Base-by-base conservation (phyloP, 2,888 invertebrate species). In the Mythimna loreyi region DNA sequence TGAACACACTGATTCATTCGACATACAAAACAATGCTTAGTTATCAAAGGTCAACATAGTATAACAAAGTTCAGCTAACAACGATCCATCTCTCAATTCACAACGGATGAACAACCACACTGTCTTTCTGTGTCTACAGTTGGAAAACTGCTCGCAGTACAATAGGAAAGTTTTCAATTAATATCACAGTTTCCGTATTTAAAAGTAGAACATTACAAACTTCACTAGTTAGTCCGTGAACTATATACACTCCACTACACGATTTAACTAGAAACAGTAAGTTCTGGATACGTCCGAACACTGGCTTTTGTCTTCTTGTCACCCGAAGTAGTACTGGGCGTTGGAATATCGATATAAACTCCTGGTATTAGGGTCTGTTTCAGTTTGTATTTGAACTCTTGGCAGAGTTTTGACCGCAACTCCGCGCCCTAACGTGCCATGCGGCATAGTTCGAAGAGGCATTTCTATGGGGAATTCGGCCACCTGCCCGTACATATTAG, bases 291-390 rank as follows among this genome's bases (percentile, higher is more conserved):
- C 94, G 82, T 96, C 96, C 85, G 96, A 90, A 88, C 96, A 94
- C 88, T 96, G 94, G 86, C 91, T 93, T 88, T 93, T 94, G 80
- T 96, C 96, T 91, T 97, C 96, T 87, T 96, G 97, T 97, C 97
- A 98, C 97, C 97, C 98, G 89, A 97, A 98, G 91, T 97, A 98
- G 90, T 97, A 97, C 87, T 97, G 97, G 58, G 96, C 96, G 88
- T 97, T 97, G 79, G 97, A 96, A 90, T 96, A 96, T 87, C 97
- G 94, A 92, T 96, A 97, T 85, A 97, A 93, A 92, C 97, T 97
- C 87, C 97, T 94, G 0, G 97, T 96, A 88, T 92, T 96, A 85
- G 95, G 96, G 87, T 96, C 96, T 61, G 93, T 93, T 89, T 96
- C 96, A 30, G 92, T 86, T 84, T 96, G 96, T 84, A 95, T 90